phyloP scores from a whole-genome alignment of 1,140 invertebrate species.

The Apis dorsata region DNA sequence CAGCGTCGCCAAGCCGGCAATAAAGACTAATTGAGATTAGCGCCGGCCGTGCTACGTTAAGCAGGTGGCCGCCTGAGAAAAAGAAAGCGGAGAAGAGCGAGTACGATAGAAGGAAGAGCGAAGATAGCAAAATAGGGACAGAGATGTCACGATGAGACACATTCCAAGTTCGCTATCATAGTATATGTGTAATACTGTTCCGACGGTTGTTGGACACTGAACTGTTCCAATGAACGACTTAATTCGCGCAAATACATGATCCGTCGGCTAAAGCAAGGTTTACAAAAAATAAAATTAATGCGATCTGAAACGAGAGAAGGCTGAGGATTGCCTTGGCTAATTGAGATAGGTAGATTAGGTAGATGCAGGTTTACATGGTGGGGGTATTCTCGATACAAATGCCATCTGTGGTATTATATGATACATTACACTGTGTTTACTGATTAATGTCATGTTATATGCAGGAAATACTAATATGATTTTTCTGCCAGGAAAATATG shows the following conservation, averaged over 20 bases:
- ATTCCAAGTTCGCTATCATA: background rate
- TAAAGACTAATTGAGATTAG: slow-evolving; percentile 65
- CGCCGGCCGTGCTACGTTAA: slow-evolving; percentile 43
- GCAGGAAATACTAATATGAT: no score
- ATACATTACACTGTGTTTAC: background rate
- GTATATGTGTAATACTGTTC: no score
- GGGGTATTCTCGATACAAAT: background rate
- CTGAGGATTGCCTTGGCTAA: background rate
- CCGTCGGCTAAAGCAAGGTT: background rate
- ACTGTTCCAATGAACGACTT: background rate
- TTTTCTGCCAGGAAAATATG: no score
- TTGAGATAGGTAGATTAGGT: background rate
- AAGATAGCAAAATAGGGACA: background rate
- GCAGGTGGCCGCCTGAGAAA: slow-evolving; percentile 36
- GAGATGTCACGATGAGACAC: background rate
- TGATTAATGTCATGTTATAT: background rate
- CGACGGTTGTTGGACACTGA: background rate
- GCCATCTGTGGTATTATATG: background rate
- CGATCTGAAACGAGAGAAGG: background rate
- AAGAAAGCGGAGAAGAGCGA: background rate
- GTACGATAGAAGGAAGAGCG: background rate
- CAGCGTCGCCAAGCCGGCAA: slow-evolving; percentile 56
- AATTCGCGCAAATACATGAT: background rate
- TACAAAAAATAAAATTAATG: background rate
- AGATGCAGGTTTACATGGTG: background rate